Conservation (phyloP, 1,140 invertebrate genomes). For the Asobara japonica region DNA sequence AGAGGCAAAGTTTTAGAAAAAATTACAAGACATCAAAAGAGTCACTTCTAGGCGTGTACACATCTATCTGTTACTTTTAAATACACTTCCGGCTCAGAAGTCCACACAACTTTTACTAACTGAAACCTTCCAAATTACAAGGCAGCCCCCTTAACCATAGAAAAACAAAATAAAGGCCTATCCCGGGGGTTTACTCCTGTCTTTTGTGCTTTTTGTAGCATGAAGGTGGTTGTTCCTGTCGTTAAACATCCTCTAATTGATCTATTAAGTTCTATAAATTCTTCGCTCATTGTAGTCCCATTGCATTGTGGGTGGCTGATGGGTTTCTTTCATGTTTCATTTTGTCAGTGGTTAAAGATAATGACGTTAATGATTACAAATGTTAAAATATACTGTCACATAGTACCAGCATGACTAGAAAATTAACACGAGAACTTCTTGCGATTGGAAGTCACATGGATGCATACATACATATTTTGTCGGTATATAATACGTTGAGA, state of each 20-base stretch:
- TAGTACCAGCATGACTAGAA: slow-evolving; percentile 17
- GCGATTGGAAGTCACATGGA: not conserved
- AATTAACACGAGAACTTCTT: not conserved
- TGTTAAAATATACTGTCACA: slow-evolving; percentile 1
- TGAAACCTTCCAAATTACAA: too few relatives aligned
- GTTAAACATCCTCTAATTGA: not conserved
- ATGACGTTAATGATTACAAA: not conserved
- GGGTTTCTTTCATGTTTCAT: not conserved
- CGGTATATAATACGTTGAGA: not conserved
- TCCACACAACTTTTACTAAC: too few relatives aligned
- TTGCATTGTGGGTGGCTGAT: slow-evolving; percentile 1
- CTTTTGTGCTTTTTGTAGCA: slow-evolving; percentile 7
- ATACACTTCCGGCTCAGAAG: too few relatives aligned
- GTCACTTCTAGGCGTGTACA: too few relatives aligned
- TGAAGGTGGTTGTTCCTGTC: not conserved
- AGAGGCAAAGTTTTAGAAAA: too few relatives aligned
- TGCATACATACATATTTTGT: slow-evolving; percentile 18
- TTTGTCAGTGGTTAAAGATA: not conserved
- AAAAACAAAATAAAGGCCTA: not conserved
- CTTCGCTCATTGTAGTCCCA: not conserved
- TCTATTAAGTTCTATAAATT: not conserved
- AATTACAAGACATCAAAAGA: too few relatives aligned
- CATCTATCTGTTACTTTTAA: too few relatives aligned
- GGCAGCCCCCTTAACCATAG: too few relatives aligned
- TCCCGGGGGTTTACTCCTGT: not conserved